These are phyloP conservation scores for Macrosoma leucophasiata DNA, from an alignment of 2,888 invertebrate genomes.

Conservation along the genomic window DNA sequence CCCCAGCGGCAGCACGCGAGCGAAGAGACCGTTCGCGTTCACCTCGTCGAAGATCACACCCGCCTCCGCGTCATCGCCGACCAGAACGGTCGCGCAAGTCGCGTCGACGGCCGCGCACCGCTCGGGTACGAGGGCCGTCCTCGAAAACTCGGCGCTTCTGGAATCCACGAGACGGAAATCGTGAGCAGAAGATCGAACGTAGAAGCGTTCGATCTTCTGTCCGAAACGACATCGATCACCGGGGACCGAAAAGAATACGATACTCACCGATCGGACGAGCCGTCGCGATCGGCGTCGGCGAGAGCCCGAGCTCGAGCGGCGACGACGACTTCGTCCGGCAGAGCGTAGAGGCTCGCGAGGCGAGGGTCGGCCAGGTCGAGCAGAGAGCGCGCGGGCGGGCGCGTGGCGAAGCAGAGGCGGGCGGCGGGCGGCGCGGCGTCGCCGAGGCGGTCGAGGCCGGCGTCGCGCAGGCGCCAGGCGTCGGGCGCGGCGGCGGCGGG, in stretches of 20 bases:
- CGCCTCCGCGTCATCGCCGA: conserved; percentile 38
- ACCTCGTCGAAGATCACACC: conserved; percentile 31
- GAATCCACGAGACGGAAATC: too few relatives aligned
- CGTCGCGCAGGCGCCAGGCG: conserved; percentile 38
- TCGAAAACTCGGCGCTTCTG: background rate
- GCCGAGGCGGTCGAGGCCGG: conserved; percentile 45
- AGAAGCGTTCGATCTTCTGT: too few relatives aligned
- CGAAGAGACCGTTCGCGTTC: conserved; percentile 29
- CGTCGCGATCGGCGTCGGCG: too few relatives aligned
- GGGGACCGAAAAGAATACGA: too few relatives aligned
- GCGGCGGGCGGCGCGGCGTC: conserved; percentile 43
- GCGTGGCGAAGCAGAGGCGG: conserved; percentile 39
- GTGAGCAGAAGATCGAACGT: too few relatives aligned
- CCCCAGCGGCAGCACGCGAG: conserved; percentile 30
- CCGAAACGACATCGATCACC: too few relatives aligned
- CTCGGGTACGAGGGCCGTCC: conserved; percentile 62
- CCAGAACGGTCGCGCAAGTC: conserved; percentile 39
- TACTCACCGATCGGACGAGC: conserved; percentile 5
- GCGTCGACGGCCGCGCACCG: conserved; percentile 53
- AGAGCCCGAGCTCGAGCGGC: too few relatives aligned
- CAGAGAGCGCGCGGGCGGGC: conserved; percentile 37
- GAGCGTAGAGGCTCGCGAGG: conserved; percentile 31
- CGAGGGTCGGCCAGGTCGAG: conserved; percentile 41
- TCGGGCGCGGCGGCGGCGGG: conserved; percentile 33
- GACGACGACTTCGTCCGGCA: conserved; percentile 18